Base-by-base conservation (phyloP, 2,797 vertebrate genomes). In the Poecile montanus region DNA sequence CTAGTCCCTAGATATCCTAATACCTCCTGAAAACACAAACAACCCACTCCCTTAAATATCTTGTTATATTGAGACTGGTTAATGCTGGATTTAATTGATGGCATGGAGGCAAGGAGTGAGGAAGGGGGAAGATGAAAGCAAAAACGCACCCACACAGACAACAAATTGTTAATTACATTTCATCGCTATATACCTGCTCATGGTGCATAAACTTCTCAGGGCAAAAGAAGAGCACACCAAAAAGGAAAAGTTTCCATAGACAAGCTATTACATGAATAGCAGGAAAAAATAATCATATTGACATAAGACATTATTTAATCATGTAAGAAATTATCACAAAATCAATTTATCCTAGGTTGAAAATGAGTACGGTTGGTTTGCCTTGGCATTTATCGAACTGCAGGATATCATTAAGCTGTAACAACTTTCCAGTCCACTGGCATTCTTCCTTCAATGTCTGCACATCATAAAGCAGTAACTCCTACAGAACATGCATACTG, bases 371-470 rank as follows among this genome's bases (percentile, higher is more conserved):
- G 13, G 74, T 32, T 92, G 88, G 61, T 82, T 91, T 93, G 90
- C 22, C 73, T 88, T 95, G 95, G 91, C 85, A 96, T 97, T 97
- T 96, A 93, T 77, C 2, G 57, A 93, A 83, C 95, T 70, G 79
- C 90, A 95, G 95, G 95, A 67, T 83, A 93, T 86, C 95, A 95
- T 97, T 97, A 96, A 93, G 90, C 88, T 88, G 30, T 78, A 93
- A 85, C 66, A 91, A 85, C 83, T 89, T 93, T 91, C 86, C 95
- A 95, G 81, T 89, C 85, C 78, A 65, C 73, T 83, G 89, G n/a
- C 73, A 94, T 86, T 94, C 81, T 40, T 82, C 74, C 78, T 89
- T 89, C 92, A 85, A 15, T 40, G 62, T 54, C 84, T 96, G 86
- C 67, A 83, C 73, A 95, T 92, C 76, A 77, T 47, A 92, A 91